These are phyloP conservation scores for Chironomus striatipennis DNA, from an alignment of 1,140 invertebrate species.

Conservation along the genomic window DNA sequence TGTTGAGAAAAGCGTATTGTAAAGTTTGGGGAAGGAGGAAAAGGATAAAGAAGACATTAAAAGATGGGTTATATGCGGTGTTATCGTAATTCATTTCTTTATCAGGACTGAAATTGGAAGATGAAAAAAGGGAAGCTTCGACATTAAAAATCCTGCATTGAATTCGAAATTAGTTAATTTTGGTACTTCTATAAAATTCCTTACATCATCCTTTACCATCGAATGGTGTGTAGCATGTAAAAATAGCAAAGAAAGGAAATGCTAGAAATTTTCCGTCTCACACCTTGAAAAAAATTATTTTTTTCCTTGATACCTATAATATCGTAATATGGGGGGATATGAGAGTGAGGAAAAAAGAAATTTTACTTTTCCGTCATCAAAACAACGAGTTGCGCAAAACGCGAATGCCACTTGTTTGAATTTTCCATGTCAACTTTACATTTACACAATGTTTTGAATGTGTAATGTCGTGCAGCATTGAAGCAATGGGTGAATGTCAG, in stretches of 20 bases:
- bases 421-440: not conserved
- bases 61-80: too few relatives aligned
- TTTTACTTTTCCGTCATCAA: not conserved
- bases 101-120: too few relatives aligned
- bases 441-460: not conserved
- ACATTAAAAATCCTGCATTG: too few relatives aligned
- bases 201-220: too few relatives aligned
- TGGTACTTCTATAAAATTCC: too few relatives aligned
- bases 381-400: conserved; percentile 11
- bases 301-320: not conserved
- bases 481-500: not conserved
- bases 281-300: not conserved
- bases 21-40: not conserved
- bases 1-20: not conserved
- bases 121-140: too few relatives aligned
- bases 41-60: too few relatives aligned
- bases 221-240: conserved; percentile 6
- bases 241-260: not conserved
- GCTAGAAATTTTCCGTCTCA: not conserved
- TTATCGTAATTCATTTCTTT: too few relatives aligned
- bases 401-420: conserved; percentile 6
- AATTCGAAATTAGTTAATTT: too few relatives aligned
- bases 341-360: not conserved
- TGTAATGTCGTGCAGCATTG: not conserved
- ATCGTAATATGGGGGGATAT: too few relatives aligned